phyloP scores from a whole-genome alignment of 2,888 invertebrate species.

The Cantharis rufa region DNA sequence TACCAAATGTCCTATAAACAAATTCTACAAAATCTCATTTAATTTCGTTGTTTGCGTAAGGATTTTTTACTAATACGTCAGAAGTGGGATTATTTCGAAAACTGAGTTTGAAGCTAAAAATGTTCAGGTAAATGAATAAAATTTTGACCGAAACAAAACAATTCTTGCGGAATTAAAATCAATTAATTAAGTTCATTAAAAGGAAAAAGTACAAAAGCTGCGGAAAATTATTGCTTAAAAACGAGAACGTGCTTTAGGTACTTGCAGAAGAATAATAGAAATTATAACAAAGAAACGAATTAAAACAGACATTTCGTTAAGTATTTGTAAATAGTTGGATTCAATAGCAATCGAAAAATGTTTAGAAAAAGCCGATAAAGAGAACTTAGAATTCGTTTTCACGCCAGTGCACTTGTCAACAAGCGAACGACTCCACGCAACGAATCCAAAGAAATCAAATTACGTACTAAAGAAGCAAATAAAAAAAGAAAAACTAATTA shows the following conservation, averaged over 20 bases:
- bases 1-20: background rate
- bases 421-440: slow-evolving; percentile 5
- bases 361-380: slow-evolving; percentile 21
- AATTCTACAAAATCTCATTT: background rate
- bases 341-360: slow-evolving; percentile 19
- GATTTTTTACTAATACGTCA: background rate
- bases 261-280: background rate
- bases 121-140: background rate
- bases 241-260: background rate
- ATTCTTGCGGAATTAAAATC: background rate
- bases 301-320: slow-evolving; percentile 14
- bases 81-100: background rate
- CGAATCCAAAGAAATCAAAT: slow-evolving; percentile 4
- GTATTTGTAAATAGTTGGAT: slow-evolving; percentile 19
- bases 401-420: slow-evolving; percentile 26
- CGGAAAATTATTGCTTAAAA: background rate
- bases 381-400: slow-evolving; percentile 26
- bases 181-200: background rate
- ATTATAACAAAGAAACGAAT: slow-evolving; percentile 5
- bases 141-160: background rate
- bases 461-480: background rate
- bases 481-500: background rate
- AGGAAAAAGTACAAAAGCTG: background rate
- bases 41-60: background rate
- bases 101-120: background rate